A percentile compares a stretch with the other conserved stretches of the same genome.
Evolutionary conservation across 2,797 vertebrate genomes (phyloP).

Genomic region (Chloroceryle inda): DNA sequence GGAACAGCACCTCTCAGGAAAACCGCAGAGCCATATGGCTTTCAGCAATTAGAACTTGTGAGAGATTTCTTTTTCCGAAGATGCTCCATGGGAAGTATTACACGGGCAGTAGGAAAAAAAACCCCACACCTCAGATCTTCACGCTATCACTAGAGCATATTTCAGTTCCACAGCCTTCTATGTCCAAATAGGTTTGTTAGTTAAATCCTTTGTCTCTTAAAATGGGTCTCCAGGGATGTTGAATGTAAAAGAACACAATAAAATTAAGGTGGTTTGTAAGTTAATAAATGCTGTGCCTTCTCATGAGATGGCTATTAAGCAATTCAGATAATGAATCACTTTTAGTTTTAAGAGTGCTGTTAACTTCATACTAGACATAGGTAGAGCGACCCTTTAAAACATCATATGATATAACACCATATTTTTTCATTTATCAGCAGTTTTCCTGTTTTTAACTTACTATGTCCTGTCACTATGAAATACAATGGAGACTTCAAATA

Average conservation of each 20-base stretch:
- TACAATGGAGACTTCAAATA: background rate
- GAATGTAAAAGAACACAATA: background rate
- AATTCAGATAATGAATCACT: background rate
- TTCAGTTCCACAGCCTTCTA: background rate
- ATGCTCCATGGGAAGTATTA: background rate
- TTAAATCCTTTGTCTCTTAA: background rate
- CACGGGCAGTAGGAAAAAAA: background rate
- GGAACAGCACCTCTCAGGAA: background rate
- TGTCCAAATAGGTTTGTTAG: background rate
- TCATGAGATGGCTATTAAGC: background rate
- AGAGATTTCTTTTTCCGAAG: background rate
- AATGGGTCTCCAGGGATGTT: background rate
- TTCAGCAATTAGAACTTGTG: background rate
- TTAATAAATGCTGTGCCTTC: background rate
- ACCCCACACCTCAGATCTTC: background rate
- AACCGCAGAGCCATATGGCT: background rate
- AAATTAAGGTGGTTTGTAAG: background rate
- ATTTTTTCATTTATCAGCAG: background rate
- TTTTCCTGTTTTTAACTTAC: background rate
- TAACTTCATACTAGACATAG: background rate
- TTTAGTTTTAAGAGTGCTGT: background rate
- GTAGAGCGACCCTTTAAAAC: background rate
- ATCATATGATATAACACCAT: rapidly evolving
- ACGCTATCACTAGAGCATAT: background rate
- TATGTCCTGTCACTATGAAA: background rate